Conservation (phyloP, 2,797 vertebrate genomes). For the Dromococcyx pavoninus region DNA sequence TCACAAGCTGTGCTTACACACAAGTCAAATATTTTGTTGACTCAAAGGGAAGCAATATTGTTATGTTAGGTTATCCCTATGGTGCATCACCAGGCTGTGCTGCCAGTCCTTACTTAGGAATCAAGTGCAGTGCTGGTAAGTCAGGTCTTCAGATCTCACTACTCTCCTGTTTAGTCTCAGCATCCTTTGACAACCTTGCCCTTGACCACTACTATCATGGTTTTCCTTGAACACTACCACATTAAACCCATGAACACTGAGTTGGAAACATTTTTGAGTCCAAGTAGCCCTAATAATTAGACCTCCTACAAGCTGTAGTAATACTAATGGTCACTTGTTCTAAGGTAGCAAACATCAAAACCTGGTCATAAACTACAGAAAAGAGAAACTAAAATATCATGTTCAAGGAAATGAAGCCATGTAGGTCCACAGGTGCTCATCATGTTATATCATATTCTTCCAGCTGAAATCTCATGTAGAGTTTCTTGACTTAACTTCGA, state of each 20-base stretch:
- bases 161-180: not conserved
- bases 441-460: not conserved
- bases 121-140: not conserved
- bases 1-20: slow-evolving; percentile 19
- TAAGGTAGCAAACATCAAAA: not conserved
- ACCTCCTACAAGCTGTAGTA: not conserved
- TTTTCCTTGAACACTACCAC: not conserved
- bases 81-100: not conserved
- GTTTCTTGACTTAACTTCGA: not conserved
- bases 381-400: not conserved
- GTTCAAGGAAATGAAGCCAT: not conserved
- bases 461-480: not conserved
- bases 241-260: not conserved
- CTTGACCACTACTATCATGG: not conserved
- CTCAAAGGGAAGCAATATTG: slow-evolving; percentile 27
- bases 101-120: not conserved
- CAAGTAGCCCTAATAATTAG: not conserved
- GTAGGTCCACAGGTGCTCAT: not conserved
- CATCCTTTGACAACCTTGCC: not conserved
- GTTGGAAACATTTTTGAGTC: not conserved
- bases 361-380: not conserved
- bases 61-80: not conserved
- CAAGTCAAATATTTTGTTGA: slow-evolving; percentile 20
- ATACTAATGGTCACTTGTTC: not conserved
- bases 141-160: not conserved